phyloP scores from a whole-genome alignment of 2,797 vertebrate genomes.

The Apogon hyalosoma region DNA sequence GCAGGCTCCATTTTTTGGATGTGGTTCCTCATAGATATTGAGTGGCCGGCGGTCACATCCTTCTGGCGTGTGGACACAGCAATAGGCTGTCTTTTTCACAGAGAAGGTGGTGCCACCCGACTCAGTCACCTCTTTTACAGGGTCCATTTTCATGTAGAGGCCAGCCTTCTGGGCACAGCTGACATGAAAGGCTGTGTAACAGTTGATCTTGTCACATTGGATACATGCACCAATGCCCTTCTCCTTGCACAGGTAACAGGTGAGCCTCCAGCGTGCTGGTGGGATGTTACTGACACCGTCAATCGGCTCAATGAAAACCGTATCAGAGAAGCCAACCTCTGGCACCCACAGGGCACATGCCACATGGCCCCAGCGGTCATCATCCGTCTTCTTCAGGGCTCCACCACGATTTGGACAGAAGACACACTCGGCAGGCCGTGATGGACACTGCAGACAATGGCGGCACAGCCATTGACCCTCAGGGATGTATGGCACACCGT shows the following conservation, averaged over 20 bases:
- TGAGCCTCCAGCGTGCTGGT: constrained; percentile 95
- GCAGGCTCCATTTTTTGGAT: constrained; percentile 89
- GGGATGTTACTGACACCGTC: constrained; percentile 98
- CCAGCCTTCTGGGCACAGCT: constrained; percentile 96
- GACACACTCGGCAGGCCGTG: constrained; percentile 94
- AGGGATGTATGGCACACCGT: constrained; percentile 97
- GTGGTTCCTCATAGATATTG: constrained; percentile 91
- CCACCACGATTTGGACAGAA: constrained; percentile 97
- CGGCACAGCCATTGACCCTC: constrained; percentile 99
- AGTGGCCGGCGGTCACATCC: constrained; percentile 92
- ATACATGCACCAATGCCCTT: constrained; percentile 96
- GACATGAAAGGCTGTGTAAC: constrained; percentile 97
- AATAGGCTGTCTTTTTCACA: constrained; percentile 97
- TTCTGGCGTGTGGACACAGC: constrained; percentile 93
- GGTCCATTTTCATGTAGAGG: constrained; percentile 98
- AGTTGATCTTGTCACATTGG: constrained; percentile 98
- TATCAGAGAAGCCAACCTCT: constrained; percentile 98
- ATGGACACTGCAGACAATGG: constrained; percentile 97
- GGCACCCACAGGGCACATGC: constrained; percentile 99
- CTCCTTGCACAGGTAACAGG: constrained; percentile 96
- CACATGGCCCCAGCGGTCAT: constrained; percentile 98
- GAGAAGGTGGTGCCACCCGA: constrained; percentile 96
- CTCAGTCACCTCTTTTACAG: constrained; percentile 92
- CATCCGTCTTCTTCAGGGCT: constrained; percentile 98
- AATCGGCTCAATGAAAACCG: constrained; percentile 96